Evolutionary conservation across 2,797 vertebrate genomes (phyloP), one percentile per base, ranked within the genome.

Genomic region (Cyprinodon diabolis): DNA sequence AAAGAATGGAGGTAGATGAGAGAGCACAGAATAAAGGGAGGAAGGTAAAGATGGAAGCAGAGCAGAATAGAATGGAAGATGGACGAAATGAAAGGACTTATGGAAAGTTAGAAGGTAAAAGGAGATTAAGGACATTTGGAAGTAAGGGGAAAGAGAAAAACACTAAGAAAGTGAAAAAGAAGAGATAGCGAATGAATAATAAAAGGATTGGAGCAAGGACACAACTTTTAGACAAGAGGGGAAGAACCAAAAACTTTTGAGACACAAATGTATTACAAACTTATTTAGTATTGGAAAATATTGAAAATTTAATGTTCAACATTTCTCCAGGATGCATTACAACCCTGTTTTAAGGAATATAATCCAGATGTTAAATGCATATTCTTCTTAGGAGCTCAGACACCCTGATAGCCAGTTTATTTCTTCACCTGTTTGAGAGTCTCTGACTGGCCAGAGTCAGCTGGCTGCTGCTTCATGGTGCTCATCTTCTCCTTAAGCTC

Each of bases 401-500:
- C 17, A 13, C 9, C 37, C 60, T 43, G 62, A 7, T 45, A 13
- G 37, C 21, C 40, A 14, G 62, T 43, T 47, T 48, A 49, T 77
- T 81, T 69, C 71, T 67, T 60, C 77, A 98, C 97, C 96, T 97
- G 96, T 80, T 81, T 94, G 67, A 97, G 92, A 0, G 82, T 72
- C 10, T 96, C 92, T 7, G 91, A 82, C 74, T 95, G 94, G 4
- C 73, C 82, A 0, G 89, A 69, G 1, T 96, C 95, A 2, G 81
- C 92, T 0, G 91, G 82, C 63, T 97, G 95, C 55, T 92, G 93
- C 74, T 96, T 96, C 80, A 96, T 79, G 0, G 84, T 73, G 3
- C 71, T 81, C 30, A 96, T 78, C 77, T 86, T 95, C 1, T 96
- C 96, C 35, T 92, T 89, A 37, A 96, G 90, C 82, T 97, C 97